Conservation (phyloP, 2,888 invertebrate genomes). For the Sabatieria punctata region DNA sequence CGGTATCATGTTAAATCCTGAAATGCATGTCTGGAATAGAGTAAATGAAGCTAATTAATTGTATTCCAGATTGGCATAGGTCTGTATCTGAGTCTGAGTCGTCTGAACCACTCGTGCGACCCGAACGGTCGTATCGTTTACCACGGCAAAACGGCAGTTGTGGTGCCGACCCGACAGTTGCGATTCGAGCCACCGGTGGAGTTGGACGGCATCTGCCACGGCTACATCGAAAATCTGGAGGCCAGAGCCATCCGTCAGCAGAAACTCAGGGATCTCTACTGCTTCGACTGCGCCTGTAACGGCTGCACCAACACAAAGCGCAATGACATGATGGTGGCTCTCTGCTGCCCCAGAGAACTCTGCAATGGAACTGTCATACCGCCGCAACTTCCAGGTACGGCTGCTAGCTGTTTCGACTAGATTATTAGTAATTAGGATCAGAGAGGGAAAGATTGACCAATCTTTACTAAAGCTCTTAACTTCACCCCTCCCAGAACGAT, state of each 20-base stretch:
- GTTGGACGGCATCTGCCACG: conserved; percentile 9
- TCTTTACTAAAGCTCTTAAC: too few relatives aligned
- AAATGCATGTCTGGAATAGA: neutral
- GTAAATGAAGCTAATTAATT: too few relatives aligned
- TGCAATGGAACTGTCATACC: too few relatives aligned
- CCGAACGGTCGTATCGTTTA: conserved; percentile 14
- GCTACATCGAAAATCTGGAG: conserved; percentile 15
- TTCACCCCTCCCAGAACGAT: too few relatives aligned
- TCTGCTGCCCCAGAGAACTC: conserved; percentile 11
- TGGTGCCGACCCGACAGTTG: too few relatives aligned
- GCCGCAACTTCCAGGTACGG: too few relatives aligned
- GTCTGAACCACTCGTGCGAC: conserved; percentile 16
- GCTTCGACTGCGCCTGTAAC: conserved; percentile 16
- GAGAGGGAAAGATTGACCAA: too few relatives aligned
- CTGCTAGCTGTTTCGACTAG: too few relatives aligned
- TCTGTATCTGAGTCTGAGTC: conserved; percentile 15
- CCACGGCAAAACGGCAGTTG: too few relatives aligned
- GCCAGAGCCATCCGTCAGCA: conserved; percentile 1
- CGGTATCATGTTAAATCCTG: conserved; percentile 10
- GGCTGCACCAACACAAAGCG: conserved; percentile 15
- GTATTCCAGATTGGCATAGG: conserved; percentile 17
- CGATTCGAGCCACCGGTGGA: neutral
- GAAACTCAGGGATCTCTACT: conserved; percentile 11
- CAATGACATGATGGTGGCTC: conserved; percentile 13
- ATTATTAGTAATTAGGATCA: too few relatives aligned